Evolutionary conservation across 1,140 invertebrate species (phyloP).

Genomic region (Drosophila insularis): DNA sequence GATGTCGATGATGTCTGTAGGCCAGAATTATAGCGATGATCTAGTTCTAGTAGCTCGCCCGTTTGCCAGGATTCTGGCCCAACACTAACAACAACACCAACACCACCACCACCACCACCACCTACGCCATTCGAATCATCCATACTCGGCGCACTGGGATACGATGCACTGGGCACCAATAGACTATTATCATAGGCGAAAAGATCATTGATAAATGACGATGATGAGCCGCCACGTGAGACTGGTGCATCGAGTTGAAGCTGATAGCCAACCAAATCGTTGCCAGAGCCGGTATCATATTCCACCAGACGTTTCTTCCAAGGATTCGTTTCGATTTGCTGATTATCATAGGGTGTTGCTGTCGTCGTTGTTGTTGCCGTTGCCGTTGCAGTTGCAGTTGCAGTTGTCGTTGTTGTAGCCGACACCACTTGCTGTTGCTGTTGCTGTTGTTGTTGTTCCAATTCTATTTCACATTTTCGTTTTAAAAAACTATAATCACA

Average conservation of each 20-base stretch:
- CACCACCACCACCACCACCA: conserved; percentile 45
- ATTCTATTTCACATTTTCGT: conserved; percentile 54
- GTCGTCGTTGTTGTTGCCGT: not conserved
- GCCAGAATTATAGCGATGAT: conserved; percentile 79
- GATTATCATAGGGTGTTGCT: not conserved
- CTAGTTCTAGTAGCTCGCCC: conserved; percentile 71
- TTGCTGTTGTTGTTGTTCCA: conserved; percentile 18
- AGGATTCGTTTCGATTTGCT: conserved; percentile 44
- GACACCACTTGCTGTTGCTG: conserved; percentile 17
- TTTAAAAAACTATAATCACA: conserved; percentile 66
- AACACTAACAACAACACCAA: not conserved
- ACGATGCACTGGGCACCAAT: conserved; percentile 60
- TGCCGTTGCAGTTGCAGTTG: not conserved
- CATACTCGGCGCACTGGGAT: conserved; percentile 34
- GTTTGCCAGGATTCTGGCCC: conserved; percentile 53
- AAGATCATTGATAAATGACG: conserved; percentile 73
- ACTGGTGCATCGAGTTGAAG: conserved; percentile 52
- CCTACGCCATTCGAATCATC: conserved; percentile 52
- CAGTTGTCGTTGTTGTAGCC: not conserved
- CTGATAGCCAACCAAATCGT: conserved; percentile 37
- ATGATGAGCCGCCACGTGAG: not conserved
- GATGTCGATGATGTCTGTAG: conserved; percentile 60
- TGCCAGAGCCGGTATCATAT: conserved; percentile 38
- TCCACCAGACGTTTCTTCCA: conserved; percentile 72
- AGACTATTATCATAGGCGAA: conserved; percentile 74